phyloP scores from a whole-genome alignment of 2,888 invertebrate genomes.

The Coelogynopora nodosa region DNA sequence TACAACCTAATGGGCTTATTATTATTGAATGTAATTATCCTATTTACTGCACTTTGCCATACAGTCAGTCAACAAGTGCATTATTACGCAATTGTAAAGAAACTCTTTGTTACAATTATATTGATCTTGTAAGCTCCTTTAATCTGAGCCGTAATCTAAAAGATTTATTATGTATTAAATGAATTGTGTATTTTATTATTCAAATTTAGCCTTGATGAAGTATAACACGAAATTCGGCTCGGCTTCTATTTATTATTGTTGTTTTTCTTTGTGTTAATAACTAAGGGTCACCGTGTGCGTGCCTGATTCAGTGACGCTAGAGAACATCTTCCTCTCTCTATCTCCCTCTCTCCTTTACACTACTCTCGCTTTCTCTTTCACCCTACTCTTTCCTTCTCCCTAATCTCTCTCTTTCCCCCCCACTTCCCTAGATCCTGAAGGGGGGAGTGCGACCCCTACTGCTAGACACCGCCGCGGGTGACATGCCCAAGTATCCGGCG shows the following conservation, averaged over 20 bases:
- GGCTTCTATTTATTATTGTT: background rate
- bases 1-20: background rate
- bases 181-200: background rate
- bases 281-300: no score
- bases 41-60: no score
- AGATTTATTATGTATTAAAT: background rate
- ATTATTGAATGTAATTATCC: background rate
- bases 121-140: no score
- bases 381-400: no score
- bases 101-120: background rate
- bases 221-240: no score
- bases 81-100: background rate
- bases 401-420: background rate
- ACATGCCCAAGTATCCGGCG: background rate
- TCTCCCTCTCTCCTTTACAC: no score
- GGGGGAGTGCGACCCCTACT: background rate
- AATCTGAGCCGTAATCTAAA: no score
- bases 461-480: background rate
- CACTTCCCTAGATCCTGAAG: background rate
- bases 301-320: no score
- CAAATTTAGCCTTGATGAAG: background rate
- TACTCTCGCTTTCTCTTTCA: no score
- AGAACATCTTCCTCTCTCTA: no score
- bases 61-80: background rate
- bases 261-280: no score